A percentile compares a stretch with the other conserved stretches of the same genome.
Evolutionary conservation across 2,797 vertebrate genomes (phyloP).

Genomic region (Euthynnus affinis): DNA sequence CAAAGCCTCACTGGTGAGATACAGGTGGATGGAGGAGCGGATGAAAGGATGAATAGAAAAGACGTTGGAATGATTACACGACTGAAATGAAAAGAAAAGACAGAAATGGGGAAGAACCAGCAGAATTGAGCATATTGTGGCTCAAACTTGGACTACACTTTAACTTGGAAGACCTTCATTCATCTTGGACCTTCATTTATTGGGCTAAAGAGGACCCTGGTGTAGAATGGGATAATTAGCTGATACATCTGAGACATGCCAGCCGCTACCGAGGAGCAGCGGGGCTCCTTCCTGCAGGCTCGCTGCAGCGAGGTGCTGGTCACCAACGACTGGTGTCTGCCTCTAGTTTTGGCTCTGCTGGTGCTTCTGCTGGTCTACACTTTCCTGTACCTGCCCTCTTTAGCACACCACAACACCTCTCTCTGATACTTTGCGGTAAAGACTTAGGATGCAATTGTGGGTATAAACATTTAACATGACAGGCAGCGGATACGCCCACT

Average conservation of each 20-base stretch:
- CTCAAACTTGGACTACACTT: background rate
- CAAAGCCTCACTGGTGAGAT: slow-evolving; percentile 6
- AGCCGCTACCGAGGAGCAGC: slow-evolving; percentile 11
- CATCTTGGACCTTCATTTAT: background rate
- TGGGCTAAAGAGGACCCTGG: background rate
- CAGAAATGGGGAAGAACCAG: background rate
- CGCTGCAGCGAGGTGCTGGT: slow-evolving; percentile 84
- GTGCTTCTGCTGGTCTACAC: slow-evolving; percentile 82
- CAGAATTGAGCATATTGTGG: background rate
- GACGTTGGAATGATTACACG: background rate
- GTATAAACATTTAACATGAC: slow-evolving; percentile 5
- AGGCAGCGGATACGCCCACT: background rate
- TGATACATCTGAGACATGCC: slow-evolving; percentile 41
- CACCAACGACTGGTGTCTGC: slow-evolving; percentile 85
- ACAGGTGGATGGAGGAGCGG: slow-evolving; percentile 29
- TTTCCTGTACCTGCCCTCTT: slow-evolving; percentile 85
- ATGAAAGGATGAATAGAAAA: slow-evolving; percentile 5
- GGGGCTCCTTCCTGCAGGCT: slow-evolving; percentile 81
- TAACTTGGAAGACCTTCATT: background rate
- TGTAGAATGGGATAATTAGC: slow-evolving; percentile 9
- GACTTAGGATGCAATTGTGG: background rate
- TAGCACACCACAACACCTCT: slow-evolving; percentile 76
- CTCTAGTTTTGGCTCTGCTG: slow-evolving; percentile 79
- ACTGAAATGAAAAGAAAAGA: background rate
- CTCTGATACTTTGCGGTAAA: slow-evolving; percentile 37